These are phyloP conservation scores for Chloropsis cyanopogon DNA, from an alignment of 2,113 vertebrate species.

Conservation along the genomic window DNA sequence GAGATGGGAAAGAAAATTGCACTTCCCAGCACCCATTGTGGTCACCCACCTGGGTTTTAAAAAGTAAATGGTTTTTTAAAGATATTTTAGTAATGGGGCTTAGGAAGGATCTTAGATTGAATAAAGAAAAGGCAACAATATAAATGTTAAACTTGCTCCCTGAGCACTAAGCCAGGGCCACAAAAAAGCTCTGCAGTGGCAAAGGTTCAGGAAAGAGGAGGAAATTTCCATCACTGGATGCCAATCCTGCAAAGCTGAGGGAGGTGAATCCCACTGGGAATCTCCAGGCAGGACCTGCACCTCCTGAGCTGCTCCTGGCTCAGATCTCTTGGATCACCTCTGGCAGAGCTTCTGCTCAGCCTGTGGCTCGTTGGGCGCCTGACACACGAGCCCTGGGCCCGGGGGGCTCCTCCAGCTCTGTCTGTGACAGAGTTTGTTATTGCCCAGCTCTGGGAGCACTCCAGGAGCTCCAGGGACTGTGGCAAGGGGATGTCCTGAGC, in stretches of 20 bases:
- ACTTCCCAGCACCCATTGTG: neutral
- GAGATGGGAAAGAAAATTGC: neutral
- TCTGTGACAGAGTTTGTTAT: accelerated
- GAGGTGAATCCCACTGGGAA: neutral
- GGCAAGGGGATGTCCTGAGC: neutral
- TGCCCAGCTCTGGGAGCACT: neutral
- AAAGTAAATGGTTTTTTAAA: neutral
- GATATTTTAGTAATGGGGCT: neutral
- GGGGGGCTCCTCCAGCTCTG: accelerated
- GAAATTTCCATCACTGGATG: neutral
- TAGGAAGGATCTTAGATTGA: neutral
- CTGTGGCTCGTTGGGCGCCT: neutral
- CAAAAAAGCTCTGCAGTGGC: neutral
- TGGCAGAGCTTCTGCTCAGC: neutral
- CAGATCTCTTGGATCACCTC: accelerated
- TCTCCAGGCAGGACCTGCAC: accelerated
- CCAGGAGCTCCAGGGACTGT: no score
- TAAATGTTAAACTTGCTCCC: neutral
- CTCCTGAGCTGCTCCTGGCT: neutral
- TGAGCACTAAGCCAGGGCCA: neutral
- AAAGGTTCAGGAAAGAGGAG: neutral
- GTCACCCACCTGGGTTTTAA: neutral
- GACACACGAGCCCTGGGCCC: accelerated
- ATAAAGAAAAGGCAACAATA: neutral
- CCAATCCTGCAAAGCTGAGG: accelerated